Evolutionary conservation across 1,140 invertebrate genomes (phyloP), one percentile per base, ranked within the genome.

Genomic region (Paraescarpia echinospica): DNA sequence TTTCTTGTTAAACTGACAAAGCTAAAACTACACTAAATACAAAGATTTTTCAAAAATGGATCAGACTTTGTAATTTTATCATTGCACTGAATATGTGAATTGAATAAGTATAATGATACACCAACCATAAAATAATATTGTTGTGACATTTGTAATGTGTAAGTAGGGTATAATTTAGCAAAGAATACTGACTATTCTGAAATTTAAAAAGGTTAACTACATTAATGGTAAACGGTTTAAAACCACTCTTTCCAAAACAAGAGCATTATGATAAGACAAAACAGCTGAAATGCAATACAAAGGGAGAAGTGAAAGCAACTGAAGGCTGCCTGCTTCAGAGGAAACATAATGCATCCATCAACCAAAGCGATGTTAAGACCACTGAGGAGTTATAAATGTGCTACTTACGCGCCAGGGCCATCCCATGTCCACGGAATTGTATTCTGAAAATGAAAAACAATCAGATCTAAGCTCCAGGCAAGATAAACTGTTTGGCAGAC

Each of bases 341-440:
- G 18, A 34, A 35, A n/a, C 33, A 35, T 90, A 77, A 18, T 5
- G 35, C 89, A 18, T 90, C 89, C 33, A 92, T 35, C 91, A 92
- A 34, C 33, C 35, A 92, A 33, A 92, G 33, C 33, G 6, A 92
- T 59, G 22, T 18, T 34, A 34, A 92, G 8, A 48, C 22, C 18
- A 92, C 14, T 2, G 51, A 92, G 8, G 27, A 35, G 31, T 6
- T 35, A 59, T 4, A 92, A 12, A 51, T 27, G 41, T 4, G 2
- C 34, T 89, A 97, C 98, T 98, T 97, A 99, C 98, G 98, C 98
- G 96, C 98, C 98, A 93, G 98, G 98, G 92, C 99, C 98, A 96
- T 99, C 98, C 98, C 99, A 99, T 6, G 98, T 99, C 99, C 99
- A 99, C 0, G 98, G 99, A 88, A 98, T 97, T 4, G 98, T 99